Base-by-base conservation (phyloP, 2,888 invertebrate genomes). In the Helleia helle region DNA sequence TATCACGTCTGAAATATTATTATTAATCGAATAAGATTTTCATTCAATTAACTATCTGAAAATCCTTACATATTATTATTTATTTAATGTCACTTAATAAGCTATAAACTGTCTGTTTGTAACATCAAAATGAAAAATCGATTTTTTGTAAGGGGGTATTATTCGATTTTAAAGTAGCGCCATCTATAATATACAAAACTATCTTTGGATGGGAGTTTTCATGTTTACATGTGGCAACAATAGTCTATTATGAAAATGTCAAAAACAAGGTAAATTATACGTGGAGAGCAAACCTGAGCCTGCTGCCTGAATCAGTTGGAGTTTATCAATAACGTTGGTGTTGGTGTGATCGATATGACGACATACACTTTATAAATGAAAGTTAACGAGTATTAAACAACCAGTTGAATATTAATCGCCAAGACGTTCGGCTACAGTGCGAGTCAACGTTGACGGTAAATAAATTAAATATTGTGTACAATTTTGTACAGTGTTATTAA, bases 391-490 rank as follows among this genome's bases (percentile, higher is more conserved):
- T 61, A 52, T 54, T 49, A 54, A 56, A 50, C 61, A 59, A 64
- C 59, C 77, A 84, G 81, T 83, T 71, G 70, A 73, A 59, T 59
- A 52, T 50, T 56, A 62, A 52, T 54, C 43, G 64, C 54, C 54
- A 54, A 48, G 58, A 61, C 84, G 84, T 84, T 84, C 84, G 84
- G 83, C 76, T 83, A 73, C 84, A 83, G 84, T 83, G 84, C 50
- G 79, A 76, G 80, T 70, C 84, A 84, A 84, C 83, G 84, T 74
- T 73, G 47, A 38, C 46, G 54, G 54, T 47, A 45, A 42, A 55
- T 55, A 54, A 55, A 43, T 48, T 50, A 59, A 49, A 55, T 57
- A 55, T 54, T 58, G 50, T 51, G 41, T 42, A 57, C 44, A 52
- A 56, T 45, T 53, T 51, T 58, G 58, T 42, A 47, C 56, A 44